phyloP scores from a whole-genome alignment of 2,888 invertebrate genomes.

The Sycophila texana region DNA sequence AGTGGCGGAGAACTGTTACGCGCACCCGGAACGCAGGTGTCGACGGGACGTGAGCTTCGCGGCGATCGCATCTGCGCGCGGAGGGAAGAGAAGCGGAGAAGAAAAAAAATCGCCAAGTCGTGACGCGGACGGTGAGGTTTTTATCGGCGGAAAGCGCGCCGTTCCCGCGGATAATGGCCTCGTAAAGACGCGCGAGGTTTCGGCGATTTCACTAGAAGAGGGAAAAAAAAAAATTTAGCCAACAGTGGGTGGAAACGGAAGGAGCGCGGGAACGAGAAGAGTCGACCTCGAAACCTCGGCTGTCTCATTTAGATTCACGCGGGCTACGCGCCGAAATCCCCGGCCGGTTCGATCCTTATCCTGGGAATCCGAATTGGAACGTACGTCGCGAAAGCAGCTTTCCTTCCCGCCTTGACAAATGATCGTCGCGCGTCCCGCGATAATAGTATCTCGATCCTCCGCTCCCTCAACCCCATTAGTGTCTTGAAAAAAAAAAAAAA shows the following conservation, averaged over 20 bases:
- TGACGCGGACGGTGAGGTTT: neutral
- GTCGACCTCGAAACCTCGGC: conserved; percentile 20
- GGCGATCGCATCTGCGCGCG: no score
- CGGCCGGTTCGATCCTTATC: conserved; percentile 27
- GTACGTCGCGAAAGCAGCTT: no score
- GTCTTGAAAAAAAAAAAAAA: no score
- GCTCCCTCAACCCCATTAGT: no score
- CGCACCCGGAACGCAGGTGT: no score
- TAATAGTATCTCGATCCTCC: no score
- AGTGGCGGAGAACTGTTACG: no score
- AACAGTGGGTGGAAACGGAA: conserved; percentile 46
- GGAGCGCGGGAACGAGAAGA: conserved; percentile 1
- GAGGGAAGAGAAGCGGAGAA: no score
- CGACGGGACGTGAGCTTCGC: no score
- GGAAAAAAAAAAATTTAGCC: neutral
- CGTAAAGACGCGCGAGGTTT: conserved; percentile 20
- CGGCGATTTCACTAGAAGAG: conserved; percentile 14
- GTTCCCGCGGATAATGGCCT: conserved; percentile 25
- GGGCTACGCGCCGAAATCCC: neutral
- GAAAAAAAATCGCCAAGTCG: neutral
- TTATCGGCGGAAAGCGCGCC: neutral
- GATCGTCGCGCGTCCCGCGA: no score
- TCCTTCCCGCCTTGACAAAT: no score
- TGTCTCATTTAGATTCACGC: conserved; percentile 36
- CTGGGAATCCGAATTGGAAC: conserved; percentile 25